phyloP scores from a whole-genome alignment of 1,140 invertebrate genomes.

The Drosophila dunni region DNA sequence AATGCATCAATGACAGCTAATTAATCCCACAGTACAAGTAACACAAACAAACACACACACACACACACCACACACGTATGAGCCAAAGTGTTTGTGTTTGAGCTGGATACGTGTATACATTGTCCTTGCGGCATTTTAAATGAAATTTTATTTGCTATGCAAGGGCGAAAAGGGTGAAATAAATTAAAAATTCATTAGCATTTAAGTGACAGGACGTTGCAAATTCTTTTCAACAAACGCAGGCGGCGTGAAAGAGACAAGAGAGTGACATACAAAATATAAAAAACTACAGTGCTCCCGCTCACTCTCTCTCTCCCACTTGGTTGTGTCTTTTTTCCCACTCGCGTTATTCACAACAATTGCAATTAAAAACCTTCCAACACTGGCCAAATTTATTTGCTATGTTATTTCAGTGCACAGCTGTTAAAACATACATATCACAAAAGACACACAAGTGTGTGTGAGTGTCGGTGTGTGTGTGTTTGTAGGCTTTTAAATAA shows the following conservation, averaged over 20 bases:
- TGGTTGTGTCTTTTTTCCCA: not conserved
- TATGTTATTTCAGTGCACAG: slow-evolving; percentile 1
- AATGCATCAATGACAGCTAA: slow-evolving; percentile 79
- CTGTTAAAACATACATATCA: slow-evolving; percentile 11
- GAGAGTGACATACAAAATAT: not conserved
- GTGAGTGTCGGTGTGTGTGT: not conserved
- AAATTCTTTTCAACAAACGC: slow-evolving; percentile 12
- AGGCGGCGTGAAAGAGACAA: not conserved
- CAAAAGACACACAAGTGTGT: not conserved
- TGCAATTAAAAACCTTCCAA: slow-evolving; percentile 31
- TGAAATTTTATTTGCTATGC: slow-evolving; percentile 49
- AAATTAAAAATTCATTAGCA: slow-evolving; percentile 76
- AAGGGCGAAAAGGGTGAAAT: slow-evolving; percentile 54
- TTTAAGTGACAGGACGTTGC: slow-evolving; percentile 49
- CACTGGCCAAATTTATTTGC: slow-evolving; percentile 28
- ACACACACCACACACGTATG: not conserved
- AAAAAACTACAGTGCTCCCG: not conserved
- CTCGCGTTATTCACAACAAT: slow-evolving; percentile 19
- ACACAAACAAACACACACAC: not conserved
- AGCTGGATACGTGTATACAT: slow-evolving; percentile 3
- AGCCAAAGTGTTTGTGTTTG: slow-evolving; percentile 20
- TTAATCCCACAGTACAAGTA: slow-evolving; percentile 52
- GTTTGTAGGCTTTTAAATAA: not conserved
- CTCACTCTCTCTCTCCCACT: too few relatives aligned
- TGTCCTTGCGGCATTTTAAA: slow-evolving; percentile 75